Percentiles rank a stretch among this genome's conserved stretches.
These are phyloP conservation scores for Cavia aperea DNA, from an alignment of 2,113 vertebrate species.

Conservation along the genomic window DNA sequence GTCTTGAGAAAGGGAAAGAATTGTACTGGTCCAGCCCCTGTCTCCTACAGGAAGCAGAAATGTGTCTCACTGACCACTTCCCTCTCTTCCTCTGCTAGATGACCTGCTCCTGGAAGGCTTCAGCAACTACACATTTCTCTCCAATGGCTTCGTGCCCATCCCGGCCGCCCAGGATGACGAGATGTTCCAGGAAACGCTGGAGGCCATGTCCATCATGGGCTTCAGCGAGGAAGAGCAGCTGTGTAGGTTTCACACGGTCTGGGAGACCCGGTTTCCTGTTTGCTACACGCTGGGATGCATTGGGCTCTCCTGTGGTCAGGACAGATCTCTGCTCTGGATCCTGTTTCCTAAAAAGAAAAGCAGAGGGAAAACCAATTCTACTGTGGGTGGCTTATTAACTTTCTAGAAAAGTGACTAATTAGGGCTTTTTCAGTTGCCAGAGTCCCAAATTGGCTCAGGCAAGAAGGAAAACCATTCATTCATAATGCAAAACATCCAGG, in stretches of 20 bases:
- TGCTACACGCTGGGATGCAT: neutral
- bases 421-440: neutral
- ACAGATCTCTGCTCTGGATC: neutral
- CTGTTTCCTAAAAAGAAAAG: neutral
- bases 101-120: slow-evolving; percentile 91
- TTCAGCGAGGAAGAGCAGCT: slow-evolving; percentile 89
- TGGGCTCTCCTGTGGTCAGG: neutral
- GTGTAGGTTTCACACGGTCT: slow-evolving; percentile 71
- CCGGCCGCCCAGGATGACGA: slow-evolving; percentile 89
- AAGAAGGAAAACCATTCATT: neutral
- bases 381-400: neutral
- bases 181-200: slow-evolving; percentile 90
- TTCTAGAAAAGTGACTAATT: neutral
- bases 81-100: slow-evolving; percentile 72
- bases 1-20: neutral
- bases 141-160: slow-evolving; percentile 87
- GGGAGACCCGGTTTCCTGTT: neutral
- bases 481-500: neutral
- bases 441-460: neutral
- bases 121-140: slow-evolving; percentile 86
- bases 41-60: neutral
- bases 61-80: accelerated
- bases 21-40: neutral
- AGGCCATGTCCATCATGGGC: slow-evolving; percentile 96
- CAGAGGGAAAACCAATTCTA: neutral